Evolutionary conservation across 2,797 vertebrate species (phyloP).

Genomic region (Morelia viridis): DNA sequence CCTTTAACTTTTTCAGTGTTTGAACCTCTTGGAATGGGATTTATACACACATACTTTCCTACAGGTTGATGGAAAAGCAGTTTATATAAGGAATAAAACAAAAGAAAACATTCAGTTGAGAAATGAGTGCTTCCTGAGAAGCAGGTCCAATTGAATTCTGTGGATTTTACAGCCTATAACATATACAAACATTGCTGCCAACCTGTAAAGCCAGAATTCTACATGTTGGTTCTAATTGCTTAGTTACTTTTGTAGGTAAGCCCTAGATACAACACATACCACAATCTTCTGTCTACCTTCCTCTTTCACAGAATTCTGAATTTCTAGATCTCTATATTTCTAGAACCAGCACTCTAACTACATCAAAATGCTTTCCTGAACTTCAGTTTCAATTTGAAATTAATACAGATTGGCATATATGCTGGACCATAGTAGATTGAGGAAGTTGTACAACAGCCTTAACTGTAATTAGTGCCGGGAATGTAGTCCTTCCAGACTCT

Average conservation of each 20-base stretch:
- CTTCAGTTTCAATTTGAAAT: background rate
- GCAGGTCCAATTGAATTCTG: background rate
- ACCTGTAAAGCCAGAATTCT: background rate
- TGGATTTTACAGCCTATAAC: background rate
- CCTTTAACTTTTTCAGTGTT: too few species aligned
- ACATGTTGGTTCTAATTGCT: background rate
- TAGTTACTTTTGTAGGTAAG: background rate
- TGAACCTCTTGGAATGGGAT: too few species aligned
- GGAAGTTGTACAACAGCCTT: background rate
- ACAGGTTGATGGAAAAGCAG: background rate
- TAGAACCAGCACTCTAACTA: background rate
- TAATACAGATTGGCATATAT: background rate
- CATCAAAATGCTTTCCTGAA: background rate
- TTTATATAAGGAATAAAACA: background rate
- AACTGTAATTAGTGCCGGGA: background rate
- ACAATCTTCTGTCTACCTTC: background rate
- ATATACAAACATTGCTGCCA: background rate
- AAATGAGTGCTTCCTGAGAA: background rate
- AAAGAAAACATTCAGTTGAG: background rate
- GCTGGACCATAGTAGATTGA: background rate
- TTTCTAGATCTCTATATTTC: background rate
- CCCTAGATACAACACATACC: background rate
- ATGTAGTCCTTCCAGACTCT: background rate
- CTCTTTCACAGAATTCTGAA: background rate
- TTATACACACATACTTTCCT: too few species aligned